phyloP scores from a whole-genome alignment of 2,888 invertebrate genomes.

The Itoplectis maculator region DNA sequence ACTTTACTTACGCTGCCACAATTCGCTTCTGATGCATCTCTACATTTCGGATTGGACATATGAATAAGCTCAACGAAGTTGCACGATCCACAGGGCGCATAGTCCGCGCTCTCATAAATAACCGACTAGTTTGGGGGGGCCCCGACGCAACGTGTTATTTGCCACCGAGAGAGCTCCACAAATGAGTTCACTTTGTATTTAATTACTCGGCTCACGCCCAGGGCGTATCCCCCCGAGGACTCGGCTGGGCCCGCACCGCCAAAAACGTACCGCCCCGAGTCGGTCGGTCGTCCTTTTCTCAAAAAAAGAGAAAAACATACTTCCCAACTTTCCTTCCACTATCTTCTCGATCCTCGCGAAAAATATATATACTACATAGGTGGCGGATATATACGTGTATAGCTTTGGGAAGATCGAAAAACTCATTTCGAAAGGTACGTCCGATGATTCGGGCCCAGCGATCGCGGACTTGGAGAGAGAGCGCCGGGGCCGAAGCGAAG shows the following conservation, averaged over 20 bases:
- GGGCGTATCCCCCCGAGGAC: conserved; percentile 77
- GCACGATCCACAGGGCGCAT: neutral
- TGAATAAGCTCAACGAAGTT: neutral
- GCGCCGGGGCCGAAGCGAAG: too few species aligned
- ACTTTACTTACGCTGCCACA: neutral
- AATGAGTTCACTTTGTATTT: conserved; percentile 84
- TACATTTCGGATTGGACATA: neutral
- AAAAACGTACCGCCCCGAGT: conserved; percentile 42
- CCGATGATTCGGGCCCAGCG: neutral
- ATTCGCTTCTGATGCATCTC: neutral
- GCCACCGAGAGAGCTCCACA: conserved; percentile 82
- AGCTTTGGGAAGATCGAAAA: conserved; percentile 25
- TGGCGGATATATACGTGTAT: neutral
- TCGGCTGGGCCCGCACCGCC: conserved; percentile 67
- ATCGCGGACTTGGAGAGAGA: too few species aligned
- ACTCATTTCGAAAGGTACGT: conserved; percentile 22
- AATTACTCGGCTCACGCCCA: conserved; percentile 83
- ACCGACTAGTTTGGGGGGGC: conserved; percentile 74
- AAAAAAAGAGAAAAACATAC: conserved; percentile 27
- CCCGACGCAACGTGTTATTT: conserved; percentile 80
- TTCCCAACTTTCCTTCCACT: conserved; percentile 39
- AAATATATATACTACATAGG: neutral
- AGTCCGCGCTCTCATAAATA: conserved; percentile 79
- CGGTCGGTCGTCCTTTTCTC: conserved; percentile 21
- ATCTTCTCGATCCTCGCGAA: conserved; percentile 12